Evolutionary conservation across 2,113 vertebrate species (phyloP).

Genomic region (Tenebrosternarchus preto): DNA sequence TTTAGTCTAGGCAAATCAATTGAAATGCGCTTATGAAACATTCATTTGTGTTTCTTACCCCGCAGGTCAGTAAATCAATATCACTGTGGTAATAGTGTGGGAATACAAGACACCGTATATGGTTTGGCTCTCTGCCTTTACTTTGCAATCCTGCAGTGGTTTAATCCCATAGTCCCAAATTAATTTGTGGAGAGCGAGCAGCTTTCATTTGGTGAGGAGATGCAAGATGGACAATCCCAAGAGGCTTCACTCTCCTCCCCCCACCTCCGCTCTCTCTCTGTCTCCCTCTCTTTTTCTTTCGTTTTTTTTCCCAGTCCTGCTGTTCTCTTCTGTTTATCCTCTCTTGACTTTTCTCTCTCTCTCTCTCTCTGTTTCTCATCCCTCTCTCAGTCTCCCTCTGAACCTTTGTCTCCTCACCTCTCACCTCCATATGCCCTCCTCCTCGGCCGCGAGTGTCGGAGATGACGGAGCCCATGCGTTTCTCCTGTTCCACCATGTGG

Average conservation of each 20-base stretch:
- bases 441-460: background rate
- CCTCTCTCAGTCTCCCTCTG: background rate
- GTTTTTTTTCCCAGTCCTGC: background rate
- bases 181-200: conserved; percentile 44
- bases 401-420: conserved; percentile 31
- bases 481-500: conserved; percentile 24
- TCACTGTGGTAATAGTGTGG: conserved; percentile 41
- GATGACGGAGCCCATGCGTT: conserved; percentile 26
- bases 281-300: background rate
- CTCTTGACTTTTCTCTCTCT: conserved; percentile 18
- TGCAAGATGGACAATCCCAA: conserved; percentile 21
- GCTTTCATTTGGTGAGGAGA: conserved; percentile 36
- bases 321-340: background rate
- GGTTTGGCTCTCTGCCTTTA: conserved; percentile 17
- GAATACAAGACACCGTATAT: conserved; percentile 25
- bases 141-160: conserved; percentile 15
- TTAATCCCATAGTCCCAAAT: conserved; percentile 51
- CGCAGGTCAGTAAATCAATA: conserved; percentile 33
- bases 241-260: background rate
- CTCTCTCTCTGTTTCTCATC: conserved; percentile 10
- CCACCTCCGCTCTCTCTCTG: background rate
- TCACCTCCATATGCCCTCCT: conserved; percentile 19
- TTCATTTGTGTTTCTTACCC: conserved; percentile 26
- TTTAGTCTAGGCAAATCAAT: conserved; percentile 10
- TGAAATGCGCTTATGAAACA: conserved; percentile 33